Evolutionary conservation across 2,113 vertebrate species (phyloP).

Genomic region (Acanthochromis polyacanthus): DNA sequence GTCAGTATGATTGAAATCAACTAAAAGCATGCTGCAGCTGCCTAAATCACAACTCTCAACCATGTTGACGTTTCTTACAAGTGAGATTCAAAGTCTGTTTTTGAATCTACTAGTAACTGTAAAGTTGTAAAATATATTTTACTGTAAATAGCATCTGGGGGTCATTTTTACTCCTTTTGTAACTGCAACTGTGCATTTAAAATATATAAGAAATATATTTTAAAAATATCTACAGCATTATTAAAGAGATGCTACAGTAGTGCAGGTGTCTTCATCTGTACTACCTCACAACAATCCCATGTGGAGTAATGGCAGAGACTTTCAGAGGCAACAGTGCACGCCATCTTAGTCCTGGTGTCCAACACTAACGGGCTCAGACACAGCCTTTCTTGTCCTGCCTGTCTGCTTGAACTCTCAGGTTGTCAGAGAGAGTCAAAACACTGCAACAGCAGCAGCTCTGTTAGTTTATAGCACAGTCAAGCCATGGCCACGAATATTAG

Average conservation of each 20-base stretch:
- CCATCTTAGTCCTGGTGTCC: conserved; percentile 38
- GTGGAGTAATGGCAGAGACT: conserved; percentile 58
- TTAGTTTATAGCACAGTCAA: conserved; percentile 20
- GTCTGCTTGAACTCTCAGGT: conserved; percentile 64
- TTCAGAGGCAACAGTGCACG: conserved; percentile 56
- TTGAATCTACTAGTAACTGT: conserved; percentile 74
- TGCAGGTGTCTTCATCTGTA: conserved; percentile 61
- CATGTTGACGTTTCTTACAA: conserved; percentile 57
- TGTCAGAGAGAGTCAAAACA: conserved; percentile 17
- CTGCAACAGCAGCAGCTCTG: conserved; percentile 35
- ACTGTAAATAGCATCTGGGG: conserved; percentile 84
- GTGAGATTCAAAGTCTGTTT: conserved; percentile 61
- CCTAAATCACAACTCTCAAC: conserved; percentile 41
- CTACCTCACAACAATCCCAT: conserved; percentile 51
- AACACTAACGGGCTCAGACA: conserved; percentile 1
- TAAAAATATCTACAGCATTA: conserved; percentile 67
- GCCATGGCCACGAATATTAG: conserved; percentile 1
- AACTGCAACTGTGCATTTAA: conserved; percentile 76
- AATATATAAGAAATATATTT: conserved; percentile 74
- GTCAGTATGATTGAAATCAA: conserved; percentile 33
- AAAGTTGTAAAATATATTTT: conserved; percentile 86
- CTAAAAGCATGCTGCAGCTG: conserved; percentile 53
- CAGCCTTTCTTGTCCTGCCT: conserved; percentile 23
- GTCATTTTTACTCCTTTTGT: conserved; percentile 83
- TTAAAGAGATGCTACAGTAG: conserved; percentile 61